phyloP scores from a whole-genome alignment of 2,113 vertebrate genomes.

The Rhipidura dahli region DNA sequence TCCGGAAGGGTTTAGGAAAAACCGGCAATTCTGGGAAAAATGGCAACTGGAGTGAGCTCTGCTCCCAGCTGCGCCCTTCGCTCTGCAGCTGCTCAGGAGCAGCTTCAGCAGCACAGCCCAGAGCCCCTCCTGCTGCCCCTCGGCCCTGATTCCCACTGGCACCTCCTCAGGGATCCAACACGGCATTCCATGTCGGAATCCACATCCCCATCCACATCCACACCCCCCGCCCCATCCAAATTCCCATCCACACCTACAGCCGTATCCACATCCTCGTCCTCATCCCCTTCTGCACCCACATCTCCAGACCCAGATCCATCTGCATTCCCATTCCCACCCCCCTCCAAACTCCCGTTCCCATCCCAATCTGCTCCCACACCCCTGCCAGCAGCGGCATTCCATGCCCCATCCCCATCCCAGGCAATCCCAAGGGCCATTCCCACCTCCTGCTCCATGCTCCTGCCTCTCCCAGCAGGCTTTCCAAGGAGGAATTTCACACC shows the following conservation, averaged over 20 bases:
- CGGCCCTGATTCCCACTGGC: not conserved
- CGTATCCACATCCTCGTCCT: no score
- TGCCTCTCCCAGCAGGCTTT: not conserved
- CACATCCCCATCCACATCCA: no score
- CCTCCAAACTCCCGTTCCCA: not conserved
- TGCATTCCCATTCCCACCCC: not conserved
- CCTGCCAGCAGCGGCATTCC: not conserved
- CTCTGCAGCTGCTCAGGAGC: not conserved
- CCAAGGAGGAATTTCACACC: not conserved
- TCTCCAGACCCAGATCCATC: not conserved
- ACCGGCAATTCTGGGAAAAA: not conserved
- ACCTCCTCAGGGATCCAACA: rapidly evolving
- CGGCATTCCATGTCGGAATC: not conserved
- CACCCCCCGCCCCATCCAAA: no score
- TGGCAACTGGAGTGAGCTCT: not conserved
- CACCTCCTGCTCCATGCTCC: not conserved
- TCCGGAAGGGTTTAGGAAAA: not conserved
- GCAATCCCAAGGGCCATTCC: not conserved
- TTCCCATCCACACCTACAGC: no score
- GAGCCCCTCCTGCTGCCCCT: not conserved
- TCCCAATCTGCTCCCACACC: no score
- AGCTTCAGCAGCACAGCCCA: not conserved
- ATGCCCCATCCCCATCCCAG: not conserved
- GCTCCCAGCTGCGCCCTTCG: not conserved
- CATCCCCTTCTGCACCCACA: not conserved